Percentiles rank a stretch among this genome's conserved stretches.
These are phyloP conservation scores for Conomelus anceps DNA, from an alignment of 2,888 invertebrate species.

Conservation along the genomic window DNA sequence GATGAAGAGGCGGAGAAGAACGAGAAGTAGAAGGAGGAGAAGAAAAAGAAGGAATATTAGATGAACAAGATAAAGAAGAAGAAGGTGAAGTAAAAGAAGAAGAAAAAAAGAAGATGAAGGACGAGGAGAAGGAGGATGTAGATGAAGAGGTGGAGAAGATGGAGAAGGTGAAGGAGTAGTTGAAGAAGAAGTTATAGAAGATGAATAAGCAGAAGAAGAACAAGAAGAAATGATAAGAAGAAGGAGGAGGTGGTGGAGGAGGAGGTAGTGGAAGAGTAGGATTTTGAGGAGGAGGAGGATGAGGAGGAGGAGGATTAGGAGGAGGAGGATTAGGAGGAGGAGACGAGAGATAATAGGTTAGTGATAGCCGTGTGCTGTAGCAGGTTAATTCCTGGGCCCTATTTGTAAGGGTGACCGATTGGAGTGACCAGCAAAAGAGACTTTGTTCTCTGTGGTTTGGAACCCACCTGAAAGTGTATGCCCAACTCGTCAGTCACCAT, in stretches of 20 bases:
- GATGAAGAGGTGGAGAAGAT: conserved; percentile 14
- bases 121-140: conserved; percentile 3
- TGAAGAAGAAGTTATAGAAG: too few species aligned
- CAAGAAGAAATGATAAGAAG: conserved; percentile 22
- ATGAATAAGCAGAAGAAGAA: too few species aligned
- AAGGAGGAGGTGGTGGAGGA: too few species aligned
- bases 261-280: not conserved
- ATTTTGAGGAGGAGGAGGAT: not conserved
- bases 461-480: too few species aligned
- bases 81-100: not conserved
- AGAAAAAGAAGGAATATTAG: not conserved
- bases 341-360: too few species aligned
- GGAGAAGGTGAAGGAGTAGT: too few species aligned
- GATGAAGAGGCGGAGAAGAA: not conserved
- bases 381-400: too few species aligned
- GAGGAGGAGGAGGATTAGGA: conserved; percentile 9
- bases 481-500: too few species aligned
- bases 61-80: not conserved
- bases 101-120: not conserved
- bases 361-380: too few species aligned
- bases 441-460: too few species aligned
- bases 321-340: conserved; percentile 16
- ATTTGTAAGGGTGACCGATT: too few species aligned
- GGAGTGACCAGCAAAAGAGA: too few species aligned
- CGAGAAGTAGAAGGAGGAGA: not conserved